Conservation (phyloP, 2,113 vertebrate species). For the Corythornis vintsioides region DNA sequence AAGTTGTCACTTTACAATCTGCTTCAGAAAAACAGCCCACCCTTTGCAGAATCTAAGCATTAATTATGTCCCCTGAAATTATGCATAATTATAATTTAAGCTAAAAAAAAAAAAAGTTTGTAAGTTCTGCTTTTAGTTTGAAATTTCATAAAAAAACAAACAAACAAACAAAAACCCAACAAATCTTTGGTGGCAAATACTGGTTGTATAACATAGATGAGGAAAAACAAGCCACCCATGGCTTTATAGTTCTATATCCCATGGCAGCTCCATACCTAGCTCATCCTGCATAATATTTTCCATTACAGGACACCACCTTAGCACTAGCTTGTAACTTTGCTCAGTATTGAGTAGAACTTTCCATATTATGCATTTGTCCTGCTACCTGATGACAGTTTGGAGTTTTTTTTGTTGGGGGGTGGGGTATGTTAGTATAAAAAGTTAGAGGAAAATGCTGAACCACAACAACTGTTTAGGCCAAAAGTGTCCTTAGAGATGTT, state of each 20-base stretch:
- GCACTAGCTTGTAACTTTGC: neutral
- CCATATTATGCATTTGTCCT: neutral
- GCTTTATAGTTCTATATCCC: neutral
- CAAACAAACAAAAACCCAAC: no score
- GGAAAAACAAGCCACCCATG: neutral
- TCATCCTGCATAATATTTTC: constrained; percentile 8
- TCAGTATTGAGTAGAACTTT: neutral
- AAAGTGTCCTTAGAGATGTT: neutral
- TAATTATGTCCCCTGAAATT: neutral
- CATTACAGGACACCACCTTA: neutral
- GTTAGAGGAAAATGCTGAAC: neutral
- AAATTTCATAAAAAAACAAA: neutral
- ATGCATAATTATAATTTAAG: neutral
- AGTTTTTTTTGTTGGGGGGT: no score
- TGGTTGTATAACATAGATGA: neutral
- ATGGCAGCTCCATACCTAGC: neutral
- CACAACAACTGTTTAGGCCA: neutral
- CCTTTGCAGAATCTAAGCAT: neutral
- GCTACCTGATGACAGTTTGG: neutral
- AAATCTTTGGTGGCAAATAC: neutral
- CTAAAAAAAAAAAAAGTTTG: no score
- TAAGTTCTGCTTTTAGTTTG: neutral
- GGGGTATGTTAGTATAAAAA: neutral
- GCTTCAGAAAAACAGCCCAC: neutral
- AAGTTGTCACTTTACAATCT: neutral